Percentiles rank a stretch among this genome's conserved stretches.
Conservation (phyloP, 92 coral and sea anemone species). For the Heliopora coerulea region DNA sequence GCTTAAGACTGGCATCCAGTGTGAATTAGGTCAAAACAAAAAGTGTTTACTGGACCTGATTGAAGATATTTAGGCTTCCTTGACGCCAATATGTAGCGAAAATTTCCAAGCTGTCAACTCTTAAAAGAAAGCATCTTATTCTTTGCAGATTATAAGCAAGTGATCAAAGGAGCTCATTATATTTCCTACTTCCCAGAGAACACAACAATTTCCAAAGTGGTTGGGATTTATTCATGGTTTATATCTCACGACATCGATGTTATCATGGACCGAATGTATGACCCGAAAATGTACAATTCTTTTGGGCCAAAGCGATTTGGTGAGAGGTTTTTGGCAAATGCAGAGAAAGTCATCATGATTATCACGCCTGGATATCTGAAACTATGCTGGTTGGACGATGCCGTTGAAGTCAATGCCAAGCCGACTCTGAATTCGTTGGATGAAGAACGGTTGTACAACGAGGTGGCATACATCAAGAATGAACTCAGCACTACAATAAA, state of each 20-base stretch:
- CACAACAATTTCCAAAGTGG: slow-evolving; percentile 1
- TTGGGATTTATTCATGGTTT: slow-evolving; percentile 25
- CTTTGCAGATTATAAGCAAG: background rate
- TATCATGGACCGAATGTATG: slow-evolving; percentile 32
- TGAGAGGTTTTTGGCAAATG: slow-evolving; percentile 20
- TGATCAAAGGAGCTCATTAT: slow-evolving; percentile 13
- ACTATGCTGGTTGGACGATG: slow-evolving; percentile 35
- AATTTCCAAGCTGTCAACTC: too few relatives aligned
- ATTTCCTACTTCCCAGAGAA: slow-evolving; percentile 27
- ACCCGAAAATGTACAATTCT: slow-evolving; percentile 37
- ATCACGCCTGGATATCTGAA: slow-evolving; percentile 18
- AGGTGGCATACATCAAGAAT: slow-evolving; percentile 23
- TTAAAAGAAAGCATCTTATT: too few relatives aligned
- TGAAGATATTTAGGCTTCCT: too few relatives aligned
- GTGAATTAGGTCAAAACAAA: too few relatives aligned
- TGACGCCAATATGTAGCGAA: too few relatives aligned
- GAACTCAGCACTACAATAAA: slow-evolving; percentile 22
- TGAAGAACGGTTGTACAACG: slow-evolving; percentile 29
- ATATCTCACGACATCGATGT: slow-evolving; percentile 15
- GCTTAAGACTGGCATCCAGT: too few relatives aligned
- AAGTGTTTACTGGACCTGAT: too few relatives aligned
- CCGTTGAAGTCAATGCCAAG: slow-evolving; percentile 5
- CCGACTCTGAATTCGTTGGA: slow-evolving; percentile 14
- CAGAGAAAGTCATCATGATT: slow-evolving; percentile 39
- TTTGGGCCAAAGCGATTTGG: slow-evolving; percentile 41